Evolutionary conservation across 2,113 vertebrate species (phyloP).

Genomic region (Agelaius tricolor): DNA sequence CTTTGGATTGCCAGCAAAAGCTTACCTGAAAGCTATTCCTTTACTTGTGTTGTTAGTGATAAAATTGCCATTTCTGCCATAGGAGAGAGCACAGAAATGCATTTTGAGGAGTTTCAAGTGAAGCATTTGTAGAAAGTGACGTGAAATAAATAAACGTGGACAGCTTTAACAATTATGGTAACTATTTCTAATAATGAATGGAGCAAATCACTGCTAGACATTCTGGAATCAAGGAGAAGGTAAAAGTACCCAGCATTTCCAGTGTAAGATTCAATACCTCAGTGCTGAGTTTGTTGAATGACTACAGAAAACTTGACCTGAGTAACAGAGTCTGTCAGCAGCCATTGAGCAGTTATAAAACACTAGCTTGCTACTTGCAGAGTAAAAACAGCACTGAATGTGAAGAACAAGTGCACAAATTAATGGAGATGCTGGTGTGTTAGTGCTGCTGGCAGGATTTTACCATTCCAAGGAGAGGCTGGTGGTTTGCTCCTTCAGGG

Average conservation of each 20-base stretch:
- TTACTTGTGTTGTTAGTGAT: background rate
- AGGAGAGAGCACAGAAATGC: background rate
- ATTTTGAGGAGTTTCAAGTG: background rate
- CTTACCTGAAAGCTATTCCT: background rate
- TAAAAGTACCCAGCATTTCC: background rate
- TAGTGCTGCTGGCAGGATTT: background rate
- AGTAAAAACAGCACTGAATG: background rate
- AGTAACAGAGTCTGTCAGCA: background rate
- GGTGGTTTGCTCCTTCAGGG: background rate
- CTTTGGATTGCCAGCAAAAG: background rate
- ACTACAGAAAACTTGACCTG: background rate
- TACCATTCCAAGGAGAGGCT: background rate
- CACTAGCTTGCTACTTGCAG: background rate
- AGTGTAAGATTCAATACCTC: background rate
- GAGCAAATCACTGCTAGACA: background rate
- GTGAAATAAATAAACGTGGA: background rate
- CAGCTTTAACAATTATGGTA: background rate
- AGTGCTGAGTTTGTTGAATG: background rate
- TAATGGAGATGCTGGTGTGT: background rate
- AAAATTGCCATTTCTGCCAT: background rate
- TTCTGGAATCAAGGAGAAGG: background rate
- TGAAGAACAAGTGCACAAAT: background rate
- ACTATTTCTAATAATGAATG: background rate
- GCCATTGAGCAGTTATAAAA: background rate
- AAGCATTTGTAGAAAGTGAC: background rate